phyloP scores from a whole-genome alignment of 2,797 vertebrate species.

The Aselliscus stoliczkanus region DNA sequence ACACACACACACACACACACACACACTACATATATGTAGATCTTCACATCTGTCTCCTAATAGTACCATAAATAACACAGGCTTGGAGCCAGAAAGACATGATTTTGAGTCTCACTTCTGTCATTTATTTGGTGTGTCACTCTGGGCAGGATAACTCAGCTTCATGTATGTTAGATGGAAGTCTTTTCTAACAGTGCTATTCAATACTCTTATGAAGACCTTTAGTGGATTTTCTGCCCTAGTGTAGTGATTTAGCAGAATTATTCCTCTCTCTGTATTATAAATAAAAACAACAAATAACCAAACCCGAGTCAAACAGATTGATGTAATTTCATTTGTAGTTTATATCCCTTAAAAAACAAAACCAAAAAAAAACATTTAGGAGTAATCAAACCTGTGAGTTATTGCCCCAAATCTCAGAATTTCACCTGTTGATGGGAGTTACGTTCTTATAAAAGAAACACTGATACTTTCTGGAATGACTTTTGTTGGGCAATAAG shows the following conservation, averaged over 20 bases:
- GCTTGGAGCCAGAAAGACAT: neutral
- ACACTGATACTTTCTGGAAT: neutral
- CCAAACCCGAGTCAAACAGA: neutral
- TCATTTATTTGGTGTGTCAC: neutral
- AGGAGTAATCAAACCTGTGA: neutral
- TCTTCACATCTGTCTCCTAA: neutral
- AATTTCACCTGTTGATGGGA: neutral
- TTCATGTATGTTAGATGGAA: neutral
- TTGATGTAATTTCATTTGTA: neutral
- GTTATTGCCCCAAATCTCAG: neutral
- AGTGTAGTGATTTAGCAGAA: neutral
- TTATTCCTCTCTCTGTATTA: neutral
- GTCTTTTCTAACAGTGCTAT: constrained; percentile 8
- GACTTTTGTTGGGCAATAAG: neutral
- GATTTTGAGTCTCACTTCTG: neutral
- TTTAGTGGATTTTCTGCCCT: neutral
- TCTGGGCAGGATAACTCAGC: neutral
- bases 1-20: too few relatives aligned
- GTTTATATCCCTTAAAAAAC: neutral
- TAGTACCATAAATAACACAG: neutral
- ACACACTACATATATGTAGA: too few relatives aligned
- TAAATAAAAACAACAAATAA: neutral
- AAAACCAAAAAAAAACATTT: neutral
- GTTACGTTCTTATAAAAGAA: neutral
- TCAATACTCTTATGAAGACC: neutral